Conservation (phyloP, 2,888 invertebrate genomes). For the Cheilosia variabilis region DNA sequence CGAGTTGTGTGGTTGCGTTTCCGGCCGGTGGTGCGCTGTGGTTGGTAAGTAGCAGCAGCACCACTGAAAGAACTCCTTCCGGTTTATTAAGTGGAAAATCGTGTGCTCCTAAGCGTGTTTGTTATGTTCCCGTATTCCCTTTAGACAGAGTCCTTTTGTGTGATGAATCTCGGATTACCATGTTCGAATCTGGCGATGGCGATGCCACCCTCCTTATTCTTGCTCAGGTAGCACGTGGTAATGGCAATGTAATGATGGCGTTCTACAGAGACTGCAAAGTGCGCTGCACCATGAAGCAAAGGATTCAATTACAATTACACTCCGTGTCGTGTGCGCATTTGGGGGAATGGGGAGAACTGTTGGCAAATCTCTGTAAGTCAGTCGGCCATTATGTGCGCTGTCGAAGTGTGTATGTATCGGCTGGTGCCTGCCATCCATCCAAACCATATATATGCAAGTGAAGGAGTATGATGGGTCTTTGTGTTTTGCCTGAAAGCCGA, state of each 20-base stretch:
- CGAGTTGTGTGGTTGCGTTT: constrained; percentile 43
- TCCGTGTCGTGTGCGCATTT: constrained; percentile 17
- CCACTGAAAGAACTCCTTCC: constrained; percentile 44
- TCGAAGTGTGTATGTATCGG: not conserved
- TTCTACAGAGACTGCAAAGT: constrained; percentile 47
- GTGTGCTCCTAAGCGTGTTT: constrained; percentile 52
- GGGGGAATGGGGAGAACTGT: not conserved
- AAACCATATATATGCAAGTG: constrained; percentile 27
- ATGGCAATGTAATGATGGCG: constrained; percentile 55
- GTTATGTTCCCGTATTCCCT: constrained; percentile 11
- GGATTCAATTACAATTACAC: constrained; percentile 70
- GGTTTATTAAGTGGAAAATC: constrained; percentile 72
- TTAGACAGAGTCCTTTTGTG: constrained; percentile 18
- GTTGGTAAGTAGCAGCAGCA: not conserved
- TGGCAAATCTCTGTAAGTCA: constrained; percentile 46
- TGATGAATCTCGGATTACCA: constrained; percentile 63
- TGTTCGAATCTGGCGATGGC: not conserved
- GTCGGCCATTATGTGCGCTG: constrained; percentile 56
- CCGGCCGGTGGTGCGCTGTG: constrained; percentile 33
- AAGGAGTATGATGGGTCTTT: constrained; percentile 51
- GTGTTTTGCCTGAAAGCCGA: constrained; percentile 45
- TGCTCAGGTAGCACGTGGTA: constrained; percentile 63
- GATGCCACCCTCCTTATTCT: constrained; percentile 25
- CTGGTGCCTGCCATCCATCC: constrained; percentile 5
- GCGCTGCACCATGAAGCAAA: constrained; percentile 68